Evolutionary conservation across 2,888 invertebrate species (phyloP).

Genomic region (Anoncus sp.): DNA sequence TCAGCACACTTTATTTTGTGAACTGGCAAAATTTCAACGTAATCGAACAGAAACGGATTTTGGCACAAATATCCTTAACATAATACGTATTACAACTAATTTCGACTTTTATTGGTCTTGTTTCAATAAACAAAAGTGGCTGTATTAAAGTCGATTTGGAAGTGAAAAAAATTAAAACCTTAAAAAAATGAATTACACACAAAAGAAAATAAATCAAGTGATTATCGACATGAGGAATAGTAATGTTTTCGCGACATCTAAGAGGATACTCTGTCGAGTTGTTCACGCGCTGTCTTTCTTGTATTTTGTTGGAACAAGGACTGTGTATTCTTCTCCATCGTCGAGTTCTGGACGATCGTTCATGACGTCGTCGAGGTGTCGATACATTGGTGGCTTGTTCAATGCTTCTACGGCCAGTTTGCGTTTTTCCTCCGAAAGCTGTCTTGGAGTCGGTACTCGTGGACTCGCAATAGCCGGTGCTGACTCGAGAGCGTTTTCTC

Average conservation of each 20-base stretch:
- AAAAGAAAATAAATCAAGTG: background rate
- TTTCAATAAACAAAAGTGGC: too few relatives aligned
- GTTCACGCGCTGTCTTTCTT: conserved; percentile 16
- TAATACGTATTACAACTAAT: too few relatives aligned
- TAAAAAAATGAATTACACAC: background rate
- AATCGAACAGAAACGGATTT: too few relatives aligned
- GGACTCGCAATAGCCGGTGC: background rate
- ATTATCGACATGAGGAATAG: background rate
- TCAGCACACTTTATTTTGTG: too few relatives aligned
- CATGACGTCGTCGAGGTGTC: conserved; percentile 14
- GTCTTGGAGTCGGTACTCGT: background rate
- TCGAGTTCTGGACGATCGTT: conserved; percentile 1
- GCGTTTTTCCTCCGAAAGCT: conserved; percentile 19
- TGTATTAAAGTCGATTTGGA: background rate
- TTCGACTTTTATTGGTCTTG: background rate
- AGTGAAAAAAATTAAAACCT: background rate
- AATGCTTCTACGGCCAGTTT: background rate
- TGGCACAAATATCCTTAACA: too few relatives aligned
- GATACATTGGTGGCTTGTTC: background rate
- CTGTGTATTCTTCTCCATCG: conserved; percentile 18
- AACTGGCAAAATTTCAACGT: too few relatives aligned
- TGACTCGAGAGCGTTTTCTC: conserved; percentile 38
- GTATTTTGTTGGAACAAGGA: conserved; percentile 31
- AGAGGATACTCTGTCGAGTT: background rate
- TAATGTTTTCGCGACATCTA: too few relatives aligned